These are phyloP conservation scores for Diphyllodes magnificus DNA, from an alignment of 2,113 vertebrate species.

Conservation along the genomic window DNA sequence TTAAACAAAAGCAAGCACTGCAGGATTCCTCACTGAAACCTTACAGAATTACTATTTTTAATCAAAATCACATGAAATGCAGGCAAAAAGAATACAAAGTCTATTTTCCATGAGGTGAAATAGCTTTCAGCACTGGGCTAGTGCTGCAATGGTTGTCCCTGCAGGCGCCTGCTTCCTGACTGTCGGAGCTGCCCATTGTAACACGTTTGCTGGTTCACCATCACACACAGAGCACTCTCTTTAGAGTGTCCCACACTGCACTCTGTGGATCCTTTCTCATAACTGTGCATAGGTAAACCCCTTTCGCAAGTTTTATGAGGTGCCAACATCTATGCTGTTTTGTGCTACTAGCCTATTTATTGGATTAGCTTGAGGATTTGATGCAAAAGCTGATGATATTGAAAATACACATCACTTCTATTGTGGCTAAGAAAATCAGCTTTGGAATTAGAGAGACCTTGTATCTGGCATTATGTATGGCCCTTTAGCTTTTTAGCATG, in stretches of 20 bases:
- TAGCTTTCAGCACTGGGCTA: not conserved
- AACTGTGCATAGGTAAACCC: constrained; percentile 49
- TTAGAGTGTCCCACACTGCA: not conserved
- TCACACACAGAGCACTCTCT: not conserved
- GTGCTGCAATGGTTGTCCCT: not conserved
- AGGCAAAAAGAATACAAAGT: not conserved
- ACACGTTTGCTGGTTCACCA: not conserved
- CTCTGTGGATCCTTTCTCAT: not conserved
- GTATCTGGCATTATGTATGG: constrained; percentile 79
- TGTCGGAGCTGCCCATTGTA: not conserved
- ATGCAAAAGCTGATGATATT: constrained; percentile 72
- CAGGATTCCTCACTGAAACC: not conserved
- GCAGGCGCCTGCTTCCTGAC: not conserved
- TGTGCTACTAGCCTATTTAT: constrained; percentile 64
- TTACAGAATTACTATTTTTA: not conserved
- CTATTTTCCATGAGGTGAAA: not conserved
- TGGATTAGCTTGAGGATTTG: constrained; percentile 74
- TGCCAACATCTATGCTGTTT: constrained; percentile 59
- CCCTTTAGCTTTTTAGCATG: constrained; percentile 81
- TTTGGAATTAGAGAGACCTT: constrained; percentile 80
- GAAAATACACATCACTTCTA: constrained; percentile 74
- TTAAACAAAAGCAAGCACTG: not conserved
- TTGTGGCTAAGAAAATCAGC: constrained; percentile 79
- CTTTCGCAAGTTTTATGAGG: constrained; percentile 56
- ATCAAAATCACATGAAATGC: not conserved